Base-by-base conservation (phyloP, 2,113 vertebrate genomes). In the Furnarius figulus region DNA sequence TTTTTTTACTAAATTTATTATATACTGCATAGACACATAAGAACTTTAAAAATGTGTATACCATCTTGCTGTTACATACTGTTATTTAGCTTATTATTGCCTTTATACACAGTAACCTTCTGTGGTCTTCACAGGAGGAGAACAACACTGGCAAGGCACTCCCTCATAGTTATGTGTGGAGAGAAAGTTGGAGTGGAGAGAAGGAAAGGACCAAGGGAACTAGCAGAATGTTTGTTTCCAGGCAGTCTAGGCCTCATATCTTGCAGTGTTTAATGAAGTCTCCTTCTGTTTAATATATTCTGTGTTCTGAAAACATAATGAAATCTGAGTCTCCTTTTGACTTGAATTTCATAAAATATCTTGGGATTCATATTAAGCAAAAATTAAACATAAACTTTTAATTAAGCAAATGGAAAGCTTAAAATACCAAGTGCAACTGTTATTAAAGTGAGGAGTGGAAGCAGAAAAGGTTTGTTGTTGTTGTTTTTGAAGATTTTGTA, bases 371-470 rank as follows among this genome's bases (percentile, higher is more conserved):
- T 19, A 30, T 76, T 70, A 85, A 63, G 31, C 30, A 77, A 80
- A 88, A 87, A 59, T 75, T 68, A 91, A 88, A 53, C 27, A 27
- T 44, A 70, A 86, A 70, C 20, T 65, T 79, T 82, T 85, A 78
- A 70, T 82, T 74, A 88, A 82, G 40, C 14, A 86, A 87, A 56
- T 73, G 28, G 6, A 16, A 79, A 85, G 15, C 63, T 63, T 86
- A 70, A 74, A 81, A 86, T 78, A 74, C 25, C 33, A 68, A 73
- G 28, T 78, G 47, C 49, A 65, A 42, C 39, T 78, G n/a, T 70
- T 65, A 23, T 7, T 90, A 58, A 85, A 66, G 63, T 63, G 49
- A 68, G 24, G 21, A 33, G 31, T 72, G 73, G 56, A 86, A 77
- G 46, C 20, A 52, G 52, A 56, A 80, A 70, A 85, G 12, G 19